phyloP scores from a whole-genome alignment of 1,140 invertebrate genomes.

The Mactra quadrangularis region DNA sequence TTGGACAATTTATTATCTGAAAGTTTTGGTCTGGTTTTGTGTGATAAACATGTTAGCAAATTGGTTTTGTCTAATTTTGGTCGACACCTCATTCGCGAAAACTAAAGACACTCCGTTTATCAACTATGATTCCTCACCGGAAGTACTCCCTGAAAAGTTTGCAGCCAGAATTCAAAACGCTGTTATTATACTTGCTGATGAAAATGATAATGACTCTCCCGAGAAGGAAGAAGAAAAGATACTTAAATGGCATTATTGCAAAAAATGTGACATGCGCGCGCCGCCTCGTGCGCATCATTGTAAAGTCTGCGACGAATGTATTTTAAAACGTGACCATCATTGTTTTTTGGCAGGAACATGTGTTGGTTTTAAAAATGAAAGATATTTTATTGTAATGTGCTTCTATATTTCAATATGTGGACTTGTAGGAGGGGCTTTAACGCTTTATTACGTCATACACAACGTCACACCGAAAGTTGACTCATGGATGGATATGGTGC shows the following conservation, averaged over 20 bases:
- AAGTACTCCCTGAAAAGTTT: slow-evolving; percentile 65
- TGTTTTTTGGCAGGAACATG: slow-evolving; percentile 96
- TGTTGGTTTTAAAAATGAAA: slow-evolving; percentile 93
- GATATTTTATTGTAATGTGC: slow-evolving; percentile 93
- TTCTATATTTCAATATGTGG: slow-evolving; percentile 85
- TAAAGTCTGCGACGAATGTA: slow-evolving; percentile 70
- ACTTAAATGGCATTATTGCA: slow-evolving; percentile 42
- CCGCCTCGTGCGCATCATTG: slow-evolving; percentile 78
- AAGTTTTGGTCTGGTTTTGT: slow-evolving; percentile 63
- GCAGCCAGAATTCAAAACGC: slow-evolving; percentile 12
- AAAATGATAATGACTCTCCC: neutral
- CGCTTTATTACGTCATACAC: slow-evolving; percentile 48
- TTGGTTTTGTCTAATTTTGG: slow-evolving; percentile 66
- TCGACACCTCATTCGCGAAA: slow-evolving; percentile 50
- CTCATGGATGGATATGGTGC: slow-evolving; percentile 59
- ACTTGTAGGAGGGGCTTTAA: slow-evolving; percentile 57
- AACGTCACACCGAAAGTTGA: slow-evolving; percentile 16
- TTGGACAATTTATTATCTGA: slow-evolving; percentile 67
- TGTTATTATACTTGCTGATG: neutral
- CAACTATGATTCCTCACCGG: slow-evolving; percentile 5
- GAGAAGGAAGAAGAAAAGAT: too few species aligned
- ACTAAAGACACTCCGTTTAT: slow-evolving; percentile 61
- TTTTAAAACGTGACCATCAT: slow-evolving; percentile 92
- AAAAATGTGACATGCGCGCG: slow-evolving; percentile 62
- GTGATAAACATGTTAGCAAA: slow-evolving; percentile 66